Percentiles rank a stretch among this genome's conserved stretches.
Conservation (phyloP, 2,888 invertebrate species). For the Xylota sylvarum region DNA sequence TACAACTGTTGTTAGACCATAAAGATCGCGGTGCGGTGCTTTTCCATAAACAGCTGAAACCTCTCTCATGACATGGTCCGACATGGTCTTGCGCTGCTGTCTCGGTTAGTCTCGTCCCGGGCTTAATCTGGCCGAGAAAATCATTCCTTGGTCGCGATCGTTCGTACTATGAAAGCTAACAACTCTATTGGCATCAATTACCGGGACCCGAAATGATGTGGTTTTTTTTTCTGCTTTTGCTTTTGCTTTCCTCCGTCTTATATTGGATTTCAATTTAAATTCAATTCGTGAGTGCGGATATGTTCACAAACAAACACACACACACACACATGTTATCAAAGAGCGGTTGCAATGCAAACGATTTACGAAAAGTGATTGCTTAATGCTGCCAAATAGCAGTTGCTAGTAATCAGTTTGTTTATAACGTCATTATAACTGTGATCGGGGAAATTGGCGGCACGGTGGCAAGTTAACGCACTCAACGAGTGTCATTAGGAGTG, state of each 20-base stretch:
- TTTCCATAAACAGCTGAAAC: slow-evolving; percentile 72
- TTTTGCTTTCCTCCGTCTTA: background rate
- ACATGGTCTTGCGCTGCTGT: slow-evolving; percentile 69
- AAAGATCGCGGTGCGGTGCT: slow-evolving; percentile 59
- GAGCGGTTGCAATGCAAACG: slow-evolving; percentile 25
- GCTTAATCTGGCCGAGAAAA: slow-evolving; percentile 62
- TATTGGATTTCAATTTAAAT: slow-evolving; percentile 26
- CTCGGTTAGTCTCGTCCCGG: slow-evolving; percentile 53
- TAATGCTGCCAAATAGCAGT: slow-evolving; percentile 60
- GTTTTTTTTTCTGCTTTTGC: slow-evolving; percentile 31
- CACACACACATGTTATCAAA: slow-evolving; percentile 29
- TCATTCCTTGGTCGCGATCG: slow-evolving; percentile 52
- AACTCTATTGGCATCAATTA: slow-evolving; percentile 77
- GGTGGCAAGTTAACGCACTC: slow-evolving; percentile 38
- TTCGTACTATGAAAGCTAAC: slow-evolving; percentile 70
- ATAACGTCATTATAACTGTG: slow-evolving; percentile 60
- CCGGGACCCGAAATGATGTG: slow-evolving; percentile 59
- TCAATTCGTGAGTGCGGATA: background rate
- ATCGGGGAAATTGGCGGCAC: slow-evolving; percentile 20
- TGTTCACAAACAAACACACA: background rate
- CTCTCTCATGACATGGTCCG: slow-evolving; percentile 72
- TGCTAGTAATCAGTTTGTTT: slow-evolving; percentile 69
- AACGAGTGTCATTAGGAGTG: slow-evolving; percentile 45
- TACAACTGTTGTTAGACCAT: slow-evolving; percentile 73
- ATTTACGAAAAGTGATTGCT: slow-evolving; percentile 62